Evolutionary conservation across 2,797 vertebrate genomes (phyloP).

Genomic region (Epinephelus coioides): DNA sequence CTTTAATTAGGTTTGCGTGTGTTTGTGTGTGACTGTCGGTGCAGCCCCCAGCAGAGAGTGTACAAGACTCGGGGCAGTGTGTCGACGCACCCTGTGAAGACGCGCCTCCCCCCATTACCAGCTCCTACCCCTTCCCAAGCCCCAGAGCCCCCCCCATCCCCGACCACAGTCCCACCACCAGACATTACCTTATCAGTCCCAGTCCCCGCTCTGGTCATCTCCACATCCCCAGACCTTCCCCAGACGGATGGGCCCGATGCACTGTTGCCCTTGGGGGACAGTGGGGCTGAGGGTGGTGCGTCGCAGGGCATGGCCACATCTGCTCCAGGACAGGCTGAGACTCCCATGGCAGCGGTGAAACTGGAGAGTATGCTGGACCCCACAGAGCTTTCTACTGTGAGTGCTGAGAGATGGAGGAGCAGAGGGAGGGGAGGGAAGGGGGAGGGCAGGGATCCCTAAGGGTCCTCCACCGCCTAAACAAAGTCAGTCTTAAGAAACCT

Average conservation of each 20-base stretch:
- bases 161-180: constrained; percentile 65
- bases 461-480: constrained; percentile 85
- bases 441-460: constrained; percentile 76
- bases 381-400: constrained; percentile 99
- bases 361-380: constrained; percentile 93
- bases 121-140: constrained; percentile 67
- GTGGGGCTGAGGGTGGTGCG: constrained; percentile 75
- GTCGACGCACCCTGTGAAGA: constrained; percentile 78
- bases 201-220: constrained; percentile 66
- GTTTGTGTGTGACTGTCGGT: constrained; percentile 86
- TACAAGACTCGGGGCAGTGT: constrained; percentile 82
- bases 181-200: constrained; percentile 72
- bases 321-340: constrained; percentile 77
- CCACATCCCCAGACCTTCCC: constrained; percentile 69
- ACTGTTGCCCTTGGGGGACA: constrained; percentile 74
- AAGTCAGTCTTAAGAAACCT: constrained; percentile 83
- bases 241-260: constrained; percentile 70
- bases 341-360: constrained; percentile 86
- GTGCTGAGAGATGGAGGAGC: constrained; percentile 92
- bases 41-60: constrained; percentile 88
- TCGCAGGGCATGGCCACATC: constrained; percentile 78
- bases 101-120: constrained; percentile 76
- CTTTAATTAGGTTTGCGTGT: constrained; percentile 81
- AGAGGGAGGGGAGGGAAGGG: constrained; percentile 77
- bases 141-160: constrained; percentile 61